Evolutionary conservation across 2,888 invertebrate species (phyloP), one percentile per base, ranked within the genome.

Genomic region (Amphimallon solstitiale): DNA sequence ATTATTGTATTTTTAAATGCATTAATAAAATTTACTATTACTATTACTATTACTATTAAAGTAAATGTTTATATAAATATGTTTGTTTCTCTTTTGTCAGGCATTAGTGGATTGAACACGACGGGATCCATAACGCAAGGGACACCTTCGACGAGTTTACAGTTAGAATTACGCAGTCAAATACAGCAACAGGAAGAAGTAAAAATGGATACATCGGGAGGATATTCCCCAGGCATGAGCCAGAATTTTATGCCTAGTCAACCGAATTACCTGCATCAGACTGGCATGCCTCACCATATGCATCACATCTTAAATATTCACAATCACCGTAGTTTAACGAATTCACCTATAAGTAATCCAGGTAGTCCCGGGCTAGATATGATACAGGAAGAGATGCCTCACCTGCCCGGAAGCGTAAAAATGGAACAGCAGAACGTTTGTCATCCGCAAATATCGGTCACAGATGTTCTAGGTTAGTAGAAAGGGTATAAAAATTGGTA

Each of bases 381-480:
- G 87, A 93, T 93, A 51, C 92, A 91, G 79, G 90, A 90, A 77
- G 90, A 90, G 78, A 89, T 90, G 69, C 88, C 89, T 0, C 85
- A 85, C 0, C 81, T 76, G 77, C 72, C 83, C 77, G 1, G 48
- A 5, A 59, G 23, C 12, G 73, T 82, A 76, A 69, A 78, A 80
- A 74, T 71, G 79, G 82, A 70, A 76, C 78, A 67, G 79, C 76
- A 72, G 74, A 77, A 65, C 6, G 63, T 74, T 12, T 71, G 74
- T 45, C 89, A 92, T 79, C 95, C 97, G 0, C 95, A 95, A 81
- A 97, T 97, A 68, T 95, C 94, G 73, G 87, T 97, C 7, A 97
- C 97, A 0, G 96, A 97, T 79, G 95, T 95, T 60, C 86, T 93
- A 61, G 96, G 96, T 79, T 69, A 72, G 72, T 70, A 7, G n/a